Conservation (phyloP, 2,113 vertebrate species). For the Mesocricetus auratus region DNA sequence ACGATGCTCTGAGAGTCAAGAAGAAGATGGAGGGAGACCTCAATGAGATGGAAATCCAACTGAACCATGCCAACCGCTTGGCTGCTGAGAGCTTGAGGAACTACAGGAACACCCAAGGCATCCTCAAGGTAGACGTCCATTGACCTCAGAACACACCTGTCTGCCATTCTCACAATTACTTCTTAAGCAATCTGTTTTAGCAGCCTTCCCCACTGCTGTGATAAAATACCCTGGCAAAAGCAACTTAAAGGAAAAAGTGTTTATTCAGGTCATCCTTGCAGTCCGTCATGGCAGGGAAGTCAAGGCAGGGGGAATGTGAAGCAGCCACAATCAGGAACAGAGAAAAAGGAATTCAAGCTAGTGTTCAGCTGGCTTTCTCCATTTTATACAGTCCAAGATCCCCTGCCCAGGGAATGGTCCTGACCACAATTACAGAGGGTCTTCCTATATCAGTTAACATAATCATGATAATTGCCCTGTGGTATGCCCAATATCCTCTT, state of each 20-base stretch:
- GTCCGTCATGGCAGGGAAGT: not conserved
- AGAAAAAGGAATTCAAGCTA: not conserved
- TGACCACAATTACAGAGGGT: not conserved
- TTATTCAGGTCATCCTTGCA: not conserved
- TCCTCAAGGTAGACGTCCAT: slow-evolving; percentile 84
- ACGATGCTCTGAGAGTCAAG: slow-evolving; percentile 89
- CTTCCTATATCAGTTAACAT: not conserved
- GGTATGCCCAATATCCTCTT: not conserved
- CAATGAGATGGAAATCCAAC: slow-evolving; percentile 89
- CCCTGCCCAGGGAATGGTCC: not conserved
- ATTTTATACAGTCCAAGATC: not conserved
- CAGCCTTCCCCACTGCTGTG: not conserved
- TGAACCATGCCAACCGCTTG: slow-evolving; percentile 89
- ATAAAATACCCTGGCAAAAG: not conserved
- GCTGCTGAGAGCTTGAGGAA: slow-evolving; percentile 89
- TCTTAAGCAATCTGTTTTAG: not conserved
- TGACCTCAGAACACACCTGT: not conserved
- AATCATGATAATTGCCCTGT: not conserved
- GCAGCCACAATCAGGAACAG: not conserved
- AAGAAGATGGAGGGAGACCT: slow-evolving; percentile 89
- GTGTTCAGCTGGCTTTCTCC: not conserved
- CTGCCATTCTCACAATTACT: not conserved
- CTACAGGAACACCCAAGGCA: slow-evolving; percentile 85
- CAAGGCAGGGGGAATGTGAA: not conserved
- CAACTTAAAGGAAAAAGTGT: not conserved